Percentiles rank a stretch among this genome's conserved stretches.
phyloP scores from a whole-genome alignment of 2,888 invertebrate species.

The Helicoverpa assulta region DNA sequence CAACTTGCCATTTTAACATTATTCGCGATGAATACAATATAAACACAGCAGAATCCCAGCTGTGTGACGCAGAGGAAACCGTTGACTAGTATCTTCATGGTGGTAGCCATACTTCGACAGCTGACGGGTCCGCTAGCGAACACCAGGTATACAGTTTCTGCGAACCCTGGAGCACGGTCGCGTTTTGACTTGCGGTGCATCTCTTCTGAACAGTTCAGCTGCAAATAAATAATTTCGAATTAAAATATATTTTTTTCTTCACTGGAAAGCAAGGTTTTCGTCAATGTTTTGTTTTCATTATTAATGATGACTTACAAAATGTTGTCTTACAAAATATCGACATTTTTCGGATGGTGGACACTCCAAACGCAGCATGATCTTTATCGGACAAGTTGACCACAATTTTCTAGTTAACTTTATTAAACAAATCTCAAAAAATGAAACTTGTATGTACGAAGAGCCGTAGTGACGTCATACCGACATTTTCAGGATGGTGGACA shows the following conservation, averaged over 20 bases:
- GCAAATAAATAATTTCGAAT: constrained; percentile 61
- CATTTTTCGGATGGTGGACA: too few species aligned
- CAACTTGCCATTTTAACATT: constrained; percentile 93
- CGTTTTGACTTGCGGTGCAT: constrained; percentile 91
- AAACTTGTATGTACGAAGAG: too few species aligned
- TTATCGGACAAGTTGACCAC: too few species aligned
- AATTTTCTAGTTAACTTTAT: too few species aligned
- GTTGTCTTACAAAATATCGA: too few species aligned
- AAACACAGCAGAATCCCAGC: constrained; percentile 99
- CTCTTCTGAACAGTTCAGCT: constrained; percentile 93
- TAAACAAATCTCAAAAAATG: too few species aligned
- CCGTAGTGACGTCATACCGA: too few species aligned
- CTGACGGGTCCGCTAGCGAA: constrained; percentile 94
- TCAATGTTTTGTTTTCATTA: too few species aligned
- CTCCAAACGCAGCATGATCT: too few species aligned
- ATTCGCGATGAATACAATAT: constrained; percentile 97
- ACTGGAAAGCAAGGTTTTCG: too few species aligned
- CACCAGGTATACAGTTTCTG: constrained; percentile 95
- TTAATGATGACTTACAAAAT: too few species aligned
- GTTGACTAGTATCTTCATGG: constrained; percentile 94
- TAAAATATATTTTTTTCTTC: not conserved
- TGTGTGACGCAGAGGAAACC: constrained; percentile 98
- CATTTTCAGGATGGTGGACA: too few species aligned
- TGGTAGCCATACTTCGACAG: constrained; percentile 90
- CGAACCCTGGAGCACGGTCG: constrained; percentile 92